Evolutionary conservation across 2,888 invertebrate genomes (phyloP).

Genomic region (Tribolium freemani): DNA sequence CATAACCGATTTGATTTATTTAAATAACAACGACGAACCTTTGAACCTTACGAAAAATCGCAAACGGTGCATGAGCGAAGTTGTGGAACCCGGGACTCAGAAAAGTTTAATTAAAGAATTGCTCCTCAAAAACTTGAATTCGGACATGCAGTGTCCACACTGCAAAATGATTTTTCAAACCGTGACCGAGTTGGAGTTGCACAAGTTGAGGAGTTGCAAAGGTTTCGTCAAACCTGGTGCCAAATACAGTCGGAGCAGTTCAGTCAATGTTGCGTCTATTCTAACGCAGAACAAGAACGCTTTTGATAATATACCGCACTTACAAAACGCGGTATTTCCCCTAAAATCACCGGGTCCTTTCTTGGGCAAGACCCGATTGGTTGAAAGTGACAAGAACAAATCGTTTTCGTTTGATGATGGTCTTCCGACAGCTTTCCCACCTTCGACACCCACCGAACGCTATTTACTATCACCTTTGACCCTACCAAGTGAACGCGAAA

Average conservation of each 20-base stretch:
- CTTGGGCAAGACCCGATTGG: conserved; percentile 84
- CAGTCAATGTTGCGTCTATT: conserved; percentile 68
- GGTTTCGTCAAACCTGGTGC: conserved; percentile 68
- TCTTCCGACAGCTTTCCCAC: conserved; percentile 49
- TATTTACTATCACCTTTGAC: conserved; percentile 60
- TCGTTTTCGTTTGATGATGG: conserved; percentile 67
- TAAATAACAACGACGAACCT: conserved; percentile 69
- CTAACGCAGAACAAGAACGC: conserved; percentile 67
- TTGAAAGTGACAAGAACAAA: conserved; percentile 72
- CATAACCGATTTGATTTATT: conserved; percentile 25
- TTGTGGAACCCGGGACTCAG: conserved; percentile 63
- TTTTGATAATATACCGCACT: conserved; percentile 65
- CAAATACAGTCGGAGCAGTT: conserved; percentile 66
- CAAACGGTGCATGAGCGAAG: conserved; percentile 66
- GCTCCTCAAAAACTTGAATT: conserved; percentile 78
- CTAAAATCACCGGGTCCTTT: conserved; percentile 87
- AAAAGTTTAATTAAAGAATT: conserved; percentile 80
- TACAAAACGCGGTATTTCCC: conserved; percentile 69
- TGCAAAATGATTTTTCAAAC: conserved; percentile 86
- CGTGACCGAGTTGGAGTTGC: conserved; percentile 85
- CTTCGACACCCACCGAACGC: conserved; percentile 36
- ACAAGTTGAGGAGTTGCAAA: conserved; percentile 85
- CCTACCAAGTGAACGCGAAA: conserved; percentile 57
- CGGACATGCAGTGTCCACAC: conserved; percentile 79
- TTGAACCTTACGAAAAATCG: conserved; percentile 70